A percentile compares a stretch with the other conserved stretches of the same genome.
phyloP scores from a whole-genome alignment of 2,888 invertebrate species.

The Exocentrus adspersus region DNA sequence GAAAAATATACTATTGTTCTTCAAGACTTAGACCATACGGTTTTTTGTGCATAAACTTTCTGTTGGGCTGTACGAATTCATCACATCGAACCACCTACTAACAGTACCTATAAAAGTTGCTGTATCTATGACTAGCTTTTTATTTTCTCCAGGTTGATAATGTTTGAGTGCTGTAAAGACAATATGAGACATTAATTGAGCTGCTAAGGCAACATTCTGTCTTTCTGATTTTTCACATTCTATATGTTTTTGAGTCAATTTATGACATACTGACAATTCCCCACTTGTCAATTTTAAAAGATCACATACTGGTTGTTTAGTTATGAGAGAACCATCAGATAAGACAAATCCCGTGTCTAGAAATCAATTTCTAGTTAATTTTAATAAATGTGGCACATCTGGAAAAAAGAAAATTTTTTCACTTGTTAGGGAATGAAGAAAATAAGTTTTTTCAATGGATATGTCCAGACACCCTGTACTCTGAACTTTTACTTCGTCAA shows the following conservation, averaged over 20 bases:
- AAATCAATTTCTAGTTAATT: constrained; percentile 29
- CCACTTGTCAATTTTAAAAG: background rate
- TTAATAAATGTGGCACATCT: constrained; percentile 28
- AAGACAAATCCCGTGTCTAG: constrained; percentile 28
- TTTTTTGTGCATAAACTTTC: too few relatives aligned
- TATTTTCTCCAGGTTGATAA: background rate
- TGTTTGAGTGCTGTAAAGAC: background rate
- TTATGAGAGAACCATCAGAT: background rate
- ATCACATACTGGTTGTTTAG: background rate
- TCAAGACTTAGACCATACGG: too few relatives aligned
- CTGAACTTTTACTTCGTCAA: constrained; percentile 20
- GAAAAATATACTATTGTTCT: too few relatives aligned
- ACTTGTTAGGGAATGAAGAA: constrained; percentile 29
- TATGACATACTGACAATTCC: background rate
- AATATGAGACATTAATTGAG: background rate
- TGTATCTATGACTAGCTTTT: background rate
- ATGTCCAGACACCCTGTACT: constrained; percentile 23
- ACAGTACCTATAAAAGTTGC: background rate
- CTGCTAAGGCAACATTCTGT: background rate
- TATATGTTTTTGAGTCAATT: background rate
- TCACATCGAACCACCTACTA: background rate
- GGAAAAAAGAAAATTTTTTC: constrained; percentile 33
- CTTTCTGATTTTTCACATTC: background rate
- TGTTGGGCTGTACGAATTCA: background rate
- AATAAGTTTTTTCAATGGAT: constrained; percentile 27